A percentile compares a stretch with the other conserved stretches of the same genome.
These are phyloP conservation scores for Saccostrea glomerata DNA, from an alignment of 1,140 invertebrate species.

Conservation along the genomic window DNA sequence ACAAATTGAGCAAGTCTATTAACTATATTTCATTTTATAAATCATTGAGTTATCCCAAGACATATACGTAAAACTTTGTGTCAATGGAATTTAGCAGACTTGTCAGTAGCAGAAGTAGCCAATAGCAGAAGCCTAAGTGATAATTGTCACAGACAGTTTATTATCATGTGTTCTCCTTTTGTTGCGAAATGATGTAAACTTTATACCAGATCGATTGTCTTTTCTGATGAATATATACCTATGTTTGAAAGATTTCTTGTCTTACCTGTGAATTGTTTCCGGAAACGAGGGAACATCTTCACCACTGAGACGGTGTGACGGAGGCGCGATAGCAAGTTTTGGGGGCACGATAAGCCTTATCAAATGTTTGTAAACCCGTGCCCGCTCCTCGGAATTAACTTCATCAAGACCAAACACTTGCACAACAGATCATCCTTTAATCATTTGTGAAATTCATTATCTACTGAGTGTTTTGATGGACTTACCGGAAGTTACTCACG, in stretches of 20 bases:
- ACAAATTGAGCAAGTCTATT: no score
- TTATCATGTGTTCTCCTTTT: not conserved
- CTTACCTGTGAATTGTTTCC: not conserved
- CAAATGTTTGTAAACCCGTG: constrained; percentile 19
- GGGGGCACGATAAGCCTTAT: constrained; percentile 10
- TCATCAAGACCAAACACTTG: constrained; percentile 35
- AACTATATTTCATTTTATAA: no score
- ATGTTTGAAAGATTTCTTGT: not conserved
- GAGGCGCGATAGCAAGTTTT: not conserved
- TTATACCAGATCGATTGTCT: constrained; percentile 19
- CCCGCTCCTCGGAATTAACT: constrained; percentile 7
- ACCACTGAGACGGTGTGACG: not conserved
- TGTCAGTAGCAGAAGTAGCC: not conserved
- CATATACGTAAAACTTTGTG: not conserved
- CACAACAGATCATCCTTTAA: constrained; percentile 25
- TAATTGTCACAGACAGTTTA: not conserved
- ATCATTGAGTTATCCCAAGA: no score
- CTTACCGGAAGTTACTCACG: not conserved
- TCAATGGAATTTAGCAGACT: not conserved
- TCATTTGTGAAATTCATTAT: constrained; percentile 37
- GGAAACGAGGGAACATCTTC: not conserved
- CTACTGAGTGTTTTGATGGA: not conserved
- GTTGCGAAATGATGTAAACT: not conserved
- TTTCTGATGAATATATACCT: constrained; percentile 1
- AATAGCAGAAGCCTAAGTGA: not conserved